A percentile compares a stretch with the other conserved stretches of the same genome.
phyloP scores from a whole-genome alignment of 2,797 vertebrate species.

The Gymnoscopelus microlampas region DNA sequence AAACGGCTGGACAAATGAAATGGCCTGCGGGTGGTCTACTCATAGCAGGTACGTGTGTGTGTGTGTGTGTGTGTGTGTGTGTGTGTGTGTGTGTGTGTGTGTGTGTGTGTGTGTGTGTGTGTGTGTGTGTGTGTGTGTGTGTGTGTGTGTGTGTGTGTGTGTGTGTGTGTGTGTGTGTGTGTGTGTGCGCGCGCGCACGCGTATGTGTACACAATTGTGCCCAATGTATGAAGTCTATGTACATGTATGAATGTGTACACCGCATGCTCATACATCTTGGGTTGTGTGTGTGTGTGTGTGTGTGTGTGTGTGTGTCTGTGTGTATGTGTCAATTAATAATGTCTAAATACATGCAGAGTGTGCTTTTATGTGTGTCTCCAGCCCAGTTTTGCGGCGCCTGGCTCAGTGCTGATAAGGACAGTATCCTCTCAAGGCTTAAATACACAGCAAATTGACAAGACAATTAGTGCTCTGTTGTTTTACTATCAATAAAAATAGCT shows the following conservation, averaged over 20 bases:
- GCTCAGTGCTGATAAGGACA: constrained; percentile 66
- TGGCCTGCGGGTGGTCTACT: constrained; percentile 15
- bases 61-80: neutral
- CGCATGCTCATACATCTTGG: too few species aligned
- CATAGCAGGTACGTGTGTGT: constrained; percentile 18
- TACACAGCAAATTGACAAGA: constrained; percentile 63
- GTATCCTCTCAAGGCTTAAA: constrained; percentile 67
- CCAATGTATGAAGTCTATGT: too few species aligned
- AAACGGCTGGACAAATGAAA: constrained; percentile 42
- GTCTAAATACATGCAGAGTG: neutral
- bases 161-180: neutral
- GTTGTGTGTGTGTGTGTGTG: neutral
- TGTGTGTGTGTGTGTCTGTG: neutral
- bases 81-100: neutral
- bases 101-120: neutral
- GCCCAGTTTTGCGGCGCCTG: constrained; percentile 58
- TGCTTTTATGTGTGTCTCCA: constrained; percentile 33
- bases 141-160: neutral
- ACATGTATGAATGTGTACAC: too few species aligned
- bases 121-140: neutral
- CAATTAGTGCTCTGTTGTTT: constrained; percentile 73
- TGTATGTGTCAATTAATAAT: neutral
- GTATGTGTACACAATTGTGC: neutral
- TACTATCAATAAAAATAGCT: constrained; percentile 71
- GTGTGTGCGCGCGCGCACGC: neutral